phyloP scores from a whole-genome alignment of 1,140 invertebrate species.

The Gryllus bimaculatus region DNA sequence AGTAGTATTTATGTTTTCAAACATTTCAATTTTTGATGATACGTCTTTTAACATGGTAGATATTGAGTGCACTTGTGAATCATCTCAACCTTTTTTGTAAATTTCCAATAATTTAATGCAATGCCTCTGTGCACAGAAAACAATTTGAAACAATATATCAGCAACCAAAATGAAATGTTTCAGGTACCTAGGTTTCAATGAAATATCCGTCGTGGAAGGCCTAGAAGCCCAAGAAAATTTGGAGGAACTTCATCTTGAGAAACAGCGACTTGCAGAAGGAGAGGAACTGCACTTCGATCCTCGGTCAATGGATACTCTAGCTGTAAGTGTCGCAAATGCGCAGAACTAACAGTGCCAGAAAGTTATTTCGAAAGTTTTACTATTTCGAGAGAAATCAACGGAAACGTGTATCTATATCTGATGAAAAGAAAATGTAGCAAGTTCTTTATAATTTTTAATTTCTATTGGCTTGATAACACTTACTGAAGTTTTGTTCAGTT shows the following conservation, averaged over 20 bases:
- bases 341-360: too few relatives aligned
- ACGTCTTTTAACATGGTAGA: neutral
- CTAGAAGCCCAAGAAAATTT: constrained; percentile 47
- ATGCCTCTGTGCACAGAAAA: neutral
- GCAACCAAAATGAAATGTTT: neutral
- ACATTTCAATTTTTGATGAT: neutral
- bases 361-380: too few relatives aligned
- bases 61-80: neutral
- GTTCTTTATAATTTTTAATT: too few relatives aligned
- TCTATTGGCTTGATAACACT: too few relatives aligned
- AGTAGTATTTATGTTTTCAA: neutral
- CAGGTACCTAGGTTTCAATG: constrained; percentile 57
- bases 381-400: too few relatives aligned
- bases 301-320: constrained; percentile 43
- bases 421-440: too few relatives aligned
- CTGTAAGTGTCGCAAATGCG: constrained; percentile 36
- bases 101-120: neutral
- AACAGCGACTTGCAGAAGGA: constrained; percentile 44
- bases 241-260: constrained; percentile 55
- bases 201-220: constrained; percentile 56
- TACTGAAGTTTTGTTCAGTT: too few relatives aligned
- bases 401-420: too few relatives aligned
- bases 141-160: neutral
- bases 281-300: constrained; percentile 58
- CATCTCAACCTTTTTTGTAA: neutral